A percentile compares a stretch with the other conserved stretches of the same genome.
phyloP scores from a whole-genome alignment of 2,113 vertebrate genomes.

The Gadus chalcogrammus region DNA sequence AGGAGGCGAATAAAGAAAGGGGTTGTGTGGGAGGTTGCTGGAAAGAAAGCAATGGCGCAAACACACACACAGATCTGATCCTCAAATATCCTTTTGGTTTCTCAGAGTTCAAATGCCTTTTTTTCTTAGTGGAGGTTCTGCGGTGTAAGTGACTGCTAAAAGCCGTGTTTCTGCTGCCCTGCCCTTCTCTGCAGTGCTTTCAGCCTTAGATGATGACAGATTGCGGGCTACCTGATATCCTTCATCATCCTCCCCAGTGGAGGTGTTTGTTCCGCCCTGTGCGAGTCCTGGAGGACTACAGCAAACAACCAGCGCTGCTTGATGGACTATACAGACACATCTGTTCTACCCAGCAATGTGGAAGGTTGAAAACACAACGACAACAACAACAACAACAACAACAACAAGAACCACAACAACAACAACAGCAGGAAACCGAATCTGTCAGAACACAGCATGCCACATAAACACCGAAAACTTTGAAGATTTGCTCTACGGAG shows the following conservation, averaged over 20 bases:
- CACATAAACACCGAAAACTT: slow-evolving; percentile 20
- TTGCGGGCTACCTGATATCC: slow-evolving; percentile 76
- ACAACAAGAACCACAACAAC: slow-evolving; percentile 4
- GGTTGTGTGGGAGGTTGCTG: slow-evolving; percentile 9
- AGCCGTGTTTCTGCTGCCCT: slow-evolving; percentile 61
- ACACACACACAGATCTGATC: slow-evolving; percentile 51
- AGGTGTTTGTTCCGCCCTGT: slow-evolving; percentile 67
- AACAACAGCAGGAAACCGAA: background rate
- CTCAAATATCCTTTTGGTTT: slow-evolving; percentile 70
- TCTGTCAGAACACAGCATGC: slow-evolving; percentile 47
- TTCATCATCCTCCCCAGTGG: slow-evolving; percentile 71
- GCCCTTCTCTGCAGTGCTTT: slow-evolving; percentile 60
- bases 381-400: slow-evolving; percentile 14
- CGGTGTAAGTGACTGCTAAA: slow-evolving; percentile 61
- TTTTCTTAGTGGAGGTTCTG: slow-evolving; percentile 42
- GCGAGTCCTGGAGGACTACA: slow-evolving; percentile 66
- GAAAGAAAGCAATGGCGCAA: slow-evolving; percentile 55
- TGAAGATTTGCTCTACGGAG: too few relatives aligned
- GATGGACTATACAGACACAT: slow-evolving; percentile 71
- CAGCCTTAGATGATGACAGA: slow-evolving; percentile 72
- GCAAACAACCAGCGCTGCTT: slow-evolving; percentile 63
- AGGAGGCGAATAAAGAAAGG: slow-evolving; percentile 36
- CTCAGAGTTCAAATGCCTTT: slow-evolving; percentile 45
- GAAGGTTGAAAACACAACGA: slow-evolving; percentile 49
- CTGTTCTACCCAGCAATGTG: slow-evolving; percentile 57